Evolutionary conservation across 2,888 invertebrate genomes (phyloP).

Genomic region (Pemphredon lugubris): DNA sequence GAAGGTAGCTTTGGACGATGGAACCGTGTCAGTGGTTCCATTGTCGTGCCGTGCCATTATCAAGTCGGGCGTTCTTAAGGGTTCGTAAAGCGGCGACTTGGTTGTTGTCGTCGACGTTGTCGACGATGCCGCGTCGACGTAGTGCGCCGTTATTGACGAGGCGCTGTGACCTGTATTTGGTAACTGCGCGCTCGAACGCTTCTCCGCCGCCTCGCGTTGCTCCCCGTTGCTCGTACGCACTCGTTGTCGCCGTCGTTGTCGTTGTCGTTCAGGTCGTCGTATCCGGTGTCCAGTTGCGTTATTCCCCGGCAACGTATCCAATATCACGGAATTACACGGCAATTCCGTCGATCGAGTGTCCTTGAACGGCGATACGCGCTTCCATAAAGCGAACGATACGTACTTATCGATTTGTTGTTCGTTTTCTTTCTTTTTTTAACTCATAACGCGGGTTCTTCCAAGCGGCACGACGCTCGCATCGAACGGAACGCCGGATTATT

Average conservation of each 20-base stretch:
- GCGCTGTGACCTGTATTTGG: conserved; percentile 75
- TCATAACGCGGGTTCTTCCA: not conserved
- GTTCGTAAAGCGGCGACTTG: conserved; percentile 25
- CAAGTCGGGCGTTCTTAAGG: conserved; percentile 47
- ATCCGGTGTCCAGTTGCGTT: conserved; percentile 3
- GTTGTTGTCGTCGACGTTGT: conserved; percentile 27
- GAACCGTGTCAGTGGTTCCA: conserved; percentile 69
- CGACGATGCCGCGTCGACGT: conserved; percentile 57
- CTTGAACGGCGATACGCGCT: conserved; percentile 32
- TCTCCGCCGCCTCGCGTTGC: conserved; percentile 29
- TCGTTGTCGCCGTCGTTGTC: not conserved
- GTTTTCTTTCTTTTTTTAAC: not conserved
- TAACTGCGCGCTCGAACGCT: conserved; percentile 66
- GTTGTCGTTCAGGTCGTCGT: conserved; percentile 25
- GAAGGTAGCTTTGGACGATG: conserved; percentile 21
- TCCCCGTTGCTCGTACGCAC: conserved; percentile 18
- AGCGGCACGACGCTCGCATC: no score
- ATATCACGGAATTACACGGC: conserved; percentile 22
- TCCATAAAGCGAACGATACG: not conserved
- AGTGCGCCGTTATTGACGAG: conserved; percentile 74
- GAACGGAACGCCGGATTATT: no score
- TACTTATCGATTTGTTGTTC: conserved; percentile 7
- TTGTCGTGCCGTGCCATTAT: conserved; percentile 58
- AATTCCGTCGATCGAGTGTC: conserved; percentile 34
- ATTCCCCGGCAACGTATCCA: conserved; percentile 8